Conservation (phyloP, 2,797 vertebrate genomes). For the Esox lucius region DNA sequence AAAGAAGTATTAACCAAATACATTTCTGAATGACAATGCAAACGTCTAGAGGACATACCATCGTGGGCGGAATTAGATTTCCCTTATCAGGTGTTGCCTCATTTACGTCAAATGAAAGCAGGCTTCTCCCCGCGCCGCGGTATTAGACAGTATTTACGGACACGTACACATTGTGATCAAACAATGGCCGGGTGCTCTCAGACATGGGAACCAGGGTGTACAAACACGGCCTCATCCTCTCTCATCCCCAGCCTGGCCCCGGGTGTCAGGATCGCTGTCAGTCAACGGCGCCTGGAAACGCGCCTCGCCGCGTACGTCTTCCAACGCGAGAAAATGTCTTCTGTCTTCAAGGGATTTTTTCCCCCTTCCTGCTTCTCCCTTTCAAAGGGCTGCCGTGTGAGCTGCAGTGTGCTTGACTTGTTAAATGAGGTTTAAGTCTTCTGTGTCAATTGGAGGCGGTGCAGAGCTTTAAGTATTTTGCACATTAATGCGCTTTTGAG, state of each 20-base stretch:
- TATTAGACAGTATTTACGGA: constrained; percentile 34
- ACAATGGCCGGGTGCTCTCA: constrained; percentile 50
- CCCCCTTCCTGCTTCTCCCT: background rate
- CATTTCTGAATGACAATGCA: constrained; percentile 45
- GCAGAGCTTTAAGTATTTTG: constrained; percentile 81
- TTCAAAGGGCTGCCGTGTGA: constrained; percentile 58
- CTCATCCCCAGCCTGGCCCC: constrained; percentile 51
- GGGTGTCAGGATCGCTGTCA: constrained; percentile 55
- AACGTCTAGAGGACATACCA: constrained; percentile 28
- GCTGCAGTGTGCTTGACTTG: constrained; percentile 73
- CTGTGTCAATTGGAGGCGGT: constrained; percentile 80
- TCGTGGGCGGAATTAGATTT: constrained; percentile 45
- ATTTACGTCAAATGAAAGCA: constrained; percentile 55
- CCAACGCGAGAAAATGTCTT: constrained; percentile 50
- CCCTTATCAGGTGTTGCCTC: constrained; percentile 47
- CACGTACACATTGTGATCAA: constrained; percentile 32
- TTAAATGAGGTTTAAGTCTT: constrained; percentile 80
- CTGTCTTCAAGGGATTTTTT: constrained; percentile 63
- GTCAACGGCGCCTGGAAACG: constrained; percentile 39
- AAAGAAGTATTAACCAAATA: constrained; percentile 20
- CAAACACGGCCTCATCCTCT: constrained; percentile 59
- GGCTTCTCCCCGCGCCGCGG: constrained; percentile 19
- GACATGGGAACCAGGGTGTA: constrained; percentile 45
- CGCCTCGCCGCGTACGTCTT: constrained; percentile 33
- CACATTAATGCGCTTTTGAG: constrained; percentile 82